Base-by-base conservation (phyloP, 2,797 vertebrate genomes). In the Smutsia temminckii region DNA sequence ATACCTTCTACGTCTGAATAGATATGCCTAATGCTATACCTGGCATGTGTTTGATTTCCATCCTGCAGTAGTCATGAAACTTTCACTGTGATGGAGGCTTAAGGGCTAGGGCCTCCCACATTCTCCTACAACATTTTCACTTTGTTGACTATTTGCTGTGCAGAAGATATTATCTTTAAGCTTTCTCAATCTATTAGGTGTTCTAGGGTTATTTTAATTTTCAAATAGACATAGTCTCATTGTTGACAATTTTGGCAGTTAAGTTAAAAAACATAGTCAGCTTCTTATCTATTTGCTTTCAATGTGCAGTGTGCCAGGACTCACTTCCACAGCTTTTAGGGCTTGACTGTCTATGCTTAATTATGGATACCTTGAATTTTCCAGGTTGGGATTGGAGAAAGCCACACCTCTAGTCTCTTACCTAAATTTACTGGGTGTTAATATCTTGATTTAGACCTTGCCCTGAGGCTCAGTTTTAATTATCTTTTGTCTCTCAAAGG, bases 391-490 rank as follows among this genome's bases (percentile, higher is more conserved):
- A 17, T 37, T 85, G 74, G 27, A 25, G 69, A 89, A 42, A 57
- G 4, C 13, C 16, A 71, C 13, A 83, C 6, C 4, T 93, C 4
- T 79, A 32, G 27, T 71, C 8, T 89, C 46, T 69, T 25, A 55
- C 5, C 27, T 42, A 42, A 81, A 64, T 85, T 63, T 89, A 29
- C 20, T 53, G 20, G 12, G 21, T 91, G 5, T 37, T 75, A 68
- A 81, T 4, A 6, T 64, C 25, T 46, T 95, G n/a, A 83, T 64
- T 68, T 77, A n/a, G 13, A 42, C 29, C 78, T 93, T 93, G 64
- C n/a, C 9, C 51, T 13, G 51, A 85, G 29, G 53, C 42, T 81
- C 25, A 64, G 34, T 80, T 94, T 79, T 91, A 95, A 89, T 87
- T 40, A 66, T 71, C 57, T 27, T 80, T 93, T 83, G 37, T 93